Percentiles rank a stretch among this genome's conserved stretches.
Conservation (phyloP, 1,140 invertebrate genomes). For the Leptopilina boulardi region DNA sequence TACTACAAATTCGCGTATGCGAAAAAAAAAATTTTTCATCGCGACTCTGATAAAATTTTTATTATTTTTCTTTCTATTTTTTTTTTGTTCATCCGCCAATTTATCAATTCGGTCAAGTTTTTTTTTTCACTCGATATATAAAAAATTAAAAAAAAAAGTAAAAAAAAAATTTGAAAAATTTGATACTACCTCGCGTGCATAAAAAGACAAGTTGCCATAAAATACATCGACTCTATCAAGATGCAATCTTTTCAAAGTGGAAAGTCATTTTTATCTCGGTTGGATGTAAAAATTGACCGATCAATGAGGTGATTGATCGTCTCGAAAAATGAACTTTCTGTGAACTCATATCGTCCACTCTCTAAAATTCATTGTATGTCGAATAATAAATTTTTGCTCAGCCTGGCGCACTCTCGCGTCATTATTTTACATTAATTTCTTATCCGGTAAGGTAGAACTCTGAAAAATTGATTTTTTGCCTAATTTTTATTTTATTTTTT, state of each 20-base stretch:
- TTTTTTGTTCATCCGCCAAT: too few species aligned
- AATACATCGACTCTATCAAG: conserved; percentile 16
- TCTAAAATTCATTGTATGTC: not conserved
- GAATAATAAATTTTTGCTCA: not conserved
- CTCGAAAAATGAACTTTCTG: not conserved
- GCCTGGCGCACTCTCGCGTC: conserved; percentile 5
- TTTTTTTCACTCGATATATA: too few species aligned
- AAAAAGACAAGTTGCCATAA: not conserved
- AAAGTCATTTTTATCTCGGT: not conserved
- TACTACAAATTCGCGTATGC: too few species aligned
- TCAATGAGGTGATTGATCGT: conserved; percentile 18
- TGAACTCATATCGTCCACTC: too few species aligned
- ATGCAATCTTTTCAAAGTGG: not conserved
- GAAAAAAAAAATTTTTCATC: too few species aligned
- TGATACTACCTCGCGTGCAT: too few species aligned
- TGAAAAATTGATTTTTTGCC: not conserved
- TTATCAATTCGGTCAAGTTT: too few species aligned
- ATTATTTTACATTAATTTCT: not conserved
- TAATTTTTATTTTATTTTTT: too few species aligned
- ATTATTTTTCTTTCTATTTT: too few species aligned
- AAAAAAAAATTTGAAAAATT: too few species aligned
- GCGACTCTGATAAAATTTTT: too few species aligned
- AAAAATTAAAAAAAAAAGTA: too few species aligned
- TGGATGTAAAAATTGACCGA: conserved; percentile 17
- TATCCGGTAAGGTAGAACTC: not conserved